phyloP scores from a whole-genome alignment of 2,888 invertebrate species.

The Thymelicus sylvestris region DNA sequence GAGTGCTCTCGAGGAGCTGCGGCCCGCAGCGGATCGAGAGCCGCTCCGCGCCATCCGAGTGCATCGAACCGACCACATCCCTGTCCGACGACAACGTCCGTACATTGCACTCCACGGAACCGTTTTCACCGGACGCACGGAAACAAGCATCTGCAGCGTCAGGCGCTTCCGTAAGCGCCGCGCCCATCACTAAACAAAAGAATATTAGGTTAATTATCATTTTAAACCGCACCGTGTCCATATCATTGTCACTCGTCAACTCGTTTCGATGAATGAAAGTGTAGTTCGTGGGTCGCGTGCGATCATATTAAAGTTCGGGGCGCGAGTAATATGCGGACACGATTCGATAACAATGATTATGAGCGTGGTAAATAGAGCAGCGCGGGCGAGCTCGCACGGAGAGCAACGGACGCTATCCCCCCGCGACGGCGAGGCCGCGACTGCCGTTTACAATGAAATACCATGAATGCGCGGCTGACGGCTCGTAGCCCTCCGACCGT shows the following conservation, averaged over 20 bases:
- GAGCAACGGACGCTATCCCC: constrained; percentile 63
- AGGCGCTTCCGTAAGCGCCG: constrained; percentile 81
- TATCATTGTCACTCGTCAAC: constrained; percentile 79
- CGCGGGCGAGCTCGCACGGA: constrained; percentile 48
- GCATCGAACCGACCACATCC: constrained; percentile 86
- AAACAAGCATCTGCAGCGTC: constrained; percentile 75
- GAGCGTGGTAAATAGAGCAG: constrained; percentile 64
- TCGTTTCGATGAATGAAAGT: constrained; percentile 67
- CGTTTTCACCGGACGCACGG: constrained; percentile 72
- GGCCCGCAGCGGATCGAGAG: constrained; percentile 90
- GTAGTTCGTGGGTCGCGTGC: constrained; percentile 61
- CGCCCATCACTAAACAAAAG: constrained; percentile 83
- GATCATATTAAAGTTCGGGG: constrained; percentile 68
- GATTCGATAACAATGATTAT: constrained; percentile 65
- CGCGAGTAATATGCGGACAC: constrained; percentile 61
- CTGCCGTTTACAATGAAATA: constrained; percentile 74
- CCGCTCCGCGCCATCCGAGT: constrained; percentile 89
- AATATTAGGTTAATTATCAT: constrained; percentile 81
- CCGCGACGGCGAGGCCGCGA: constrained; percentile 76
- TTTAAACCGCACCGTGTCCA: constrained; percentile 80
- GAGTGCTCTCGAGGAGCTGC: constrained; percentile 87
- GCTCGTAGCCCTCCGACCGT: constrained; percentile 38
- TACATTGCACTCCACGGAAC: constrained; percentile 86
- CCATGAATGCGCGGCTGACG: constrained; percentile 75
- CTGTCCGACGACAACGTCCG: constrained; percentile 89